A percentile compares a stretch with the other conserved stretches of the same genome.
These are phyloP conservation scores for Helostoma temminkii DNA, from an alignment of 2,797 vertebrate species.

Conservation along the genomic window DNA sequence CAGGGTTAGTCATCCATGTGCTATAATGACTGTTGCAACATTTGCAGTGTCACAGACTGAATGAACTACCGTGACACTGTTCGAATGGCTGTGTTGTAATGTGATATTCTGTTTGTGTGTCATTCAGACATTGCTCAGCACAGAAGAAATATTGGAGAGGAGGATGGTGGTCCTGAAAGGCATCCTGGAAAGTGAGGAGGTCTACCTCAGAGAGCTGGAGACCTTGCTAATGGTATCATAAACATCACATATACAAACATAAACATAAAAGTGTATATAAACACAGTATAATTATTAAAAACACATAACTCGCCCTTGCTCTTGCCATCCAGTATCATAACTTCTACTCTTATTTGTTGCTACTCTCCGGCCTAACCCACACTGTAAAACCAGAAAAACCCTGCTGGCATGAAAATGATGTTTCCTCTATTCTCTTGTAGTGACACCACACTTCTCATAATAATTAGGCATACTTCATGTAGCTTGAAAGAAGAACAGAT, in stretches of 20 bases:
- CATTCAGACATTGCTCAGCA: conserved; percentile 60
- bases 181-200: conserved; percentile 80
- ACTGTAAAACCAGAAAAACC: not conserved
- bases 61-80: not conserved
- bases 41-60: no score
- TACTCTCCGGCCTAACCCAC: not conserved
- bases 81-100: not conserved
- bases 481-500: not conserved
- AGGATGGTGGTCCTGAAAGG: conserved; percentile 77
- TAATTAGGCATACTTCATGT: not conserved
- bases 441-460: not conserved
- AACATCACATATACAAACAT: no score
- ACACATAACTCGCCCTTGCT: not conserved
- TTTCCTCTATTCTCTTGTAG: conserved; percentile 17
- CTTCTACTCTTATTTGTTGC: no score
- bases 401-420: not conserved
- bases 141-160: conserved; percentile 74
- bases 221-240: conserved; percentile 76
- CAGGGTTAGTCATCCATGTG: no score
- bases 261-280: no score
- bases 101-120: not conserved
- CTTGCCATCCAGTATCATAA: not conserved
- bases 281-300: no score
- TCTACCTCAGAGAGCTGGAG: conserved; percentile 83
- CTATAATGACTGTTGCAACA: no score